Evolutionary conservation across 1,140 invertebrate species (phyloP), one percentile per base, ranked within the genome.

Genomic region (Drosophila ananassae): DNA sequence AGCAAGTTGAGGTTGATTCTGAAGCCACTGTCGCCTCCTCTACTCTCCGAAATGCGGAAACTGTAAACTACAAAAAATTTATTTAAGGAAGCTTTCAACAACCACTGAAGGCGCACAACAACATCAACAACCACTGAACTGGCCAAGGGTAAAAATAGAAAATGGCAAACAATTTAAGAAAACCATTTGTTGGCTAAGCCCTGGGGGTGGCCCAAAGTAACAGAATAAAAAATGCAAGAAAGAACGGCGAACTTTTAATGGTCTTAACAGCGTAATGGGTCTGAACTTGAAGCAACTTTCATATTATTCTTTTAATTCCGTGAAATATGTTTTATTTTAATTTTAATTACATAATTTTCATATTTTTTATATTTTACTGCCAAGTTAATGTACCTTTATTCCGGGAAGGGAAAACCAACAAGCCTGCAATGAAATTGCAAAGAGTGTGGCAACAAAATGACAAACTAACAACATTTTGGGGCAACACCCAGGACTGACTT

Each of bases 91-190:
- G 73, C 68, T 71, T 69, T 71, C 67, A 66, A 73, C 71, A 55
- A 58, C 46, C 69, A 55, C 57, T 22, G 44, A 10, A 55, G 24
- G 8, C 22, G 8, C 34, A 25, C n/a, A 32, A 21, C 25, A 44
- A 48, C 21, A 54, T 48, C 56, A 61, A 50, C 52, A 71, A 64
- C 51, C 63, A 62, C 46, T 30, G 32, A 2, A 50, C 46, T 59
- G 73, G 56, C 48, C 4, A 6, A 22, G 39, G 58, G 53, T 51
- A 69, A 84, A 85, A 87, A 81, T 85, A 51, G 60, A 85, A 87
- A 81, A 87, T 87, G 34, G 78, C 78, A 82, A 85, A 85, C 82
- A 87, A 87, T 85, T 82, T 85, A 85, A 85, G 83, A 85, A 85
- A 87, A 75, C 81, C 82, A 87, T 87, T 85, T 85, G 77, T 80